These are phyloP conservation scores for Lutraria rhynchaena DNA, from an alignment of 1,140 invertebrate genomes.

Conservation along the genomic window DNA sequence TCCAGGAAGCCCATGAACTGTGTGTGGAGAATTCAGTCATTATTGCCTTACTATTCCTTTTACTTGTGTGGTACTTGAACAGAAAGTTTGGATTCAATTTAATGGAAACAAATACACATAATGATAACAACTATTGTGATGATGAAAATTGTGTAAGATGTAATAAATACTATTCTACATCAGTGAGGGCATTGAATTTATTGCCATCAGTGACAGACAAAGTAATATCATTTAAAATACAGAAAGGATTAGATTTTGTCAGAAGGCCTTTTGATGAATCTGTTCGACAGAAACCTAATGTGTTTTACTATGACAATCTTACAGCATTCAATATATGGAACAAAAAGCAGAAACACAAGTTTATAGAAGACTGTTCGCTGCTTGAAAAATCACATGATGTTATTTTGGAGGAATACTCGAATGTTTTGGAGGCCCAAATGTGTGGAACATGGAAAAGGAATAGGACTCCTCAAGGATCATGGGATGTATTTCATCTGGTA, in stretches of 20 bases:
- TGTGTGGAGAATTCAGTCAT: background rate
- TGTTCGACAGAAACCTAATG: slow-evolving; percentile 35
- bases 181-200: slow-evolving; percentile 53
- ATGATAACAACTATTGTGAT: slow-evolving; percentile 52
- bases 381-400: slow-evolving; percentile 56
- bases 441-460: slow-evolving; percentile 66
- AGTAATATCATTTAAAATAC: slow-evolving; percentile 30
- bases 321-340: slow-evolving; percentile 10
- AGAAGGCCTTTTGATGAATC: background rate
- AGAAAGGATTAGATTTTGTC: slow-evolving; percentile 4
- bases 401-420: slow-evolving; percentile 63
- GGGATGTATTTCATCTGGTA: slow-evolving; percentile 74
- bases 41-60: slow-evolving; percentile 10
- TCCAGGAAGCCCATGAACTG: too few species aligned
- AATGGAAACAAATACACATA: slow-evolving; percentile 2
- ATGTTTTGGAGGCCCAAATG: slow-evolving; percentile 35
- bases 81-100: slow-evolving; percentile 23
- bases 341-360: slow-evolving; percentile 35
- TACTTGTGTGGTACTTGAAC: background rate
- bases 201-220: background rate
- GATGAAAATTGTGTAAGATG: slow-evolving; percentile 72
- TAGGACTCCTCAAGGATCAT: slow-evolving; percentile 68
- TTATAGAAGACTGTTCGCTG: background rate
- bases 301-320: slow-evolving; percentile 33
- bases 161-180: slow-evolving; percentile 59